Evolutionary conservation across 2,113 vertebrate genomes (phyloP), one percentile per base, ranked within the genome.

Genomic region (Cyrtonyx montezumae): DNA sequence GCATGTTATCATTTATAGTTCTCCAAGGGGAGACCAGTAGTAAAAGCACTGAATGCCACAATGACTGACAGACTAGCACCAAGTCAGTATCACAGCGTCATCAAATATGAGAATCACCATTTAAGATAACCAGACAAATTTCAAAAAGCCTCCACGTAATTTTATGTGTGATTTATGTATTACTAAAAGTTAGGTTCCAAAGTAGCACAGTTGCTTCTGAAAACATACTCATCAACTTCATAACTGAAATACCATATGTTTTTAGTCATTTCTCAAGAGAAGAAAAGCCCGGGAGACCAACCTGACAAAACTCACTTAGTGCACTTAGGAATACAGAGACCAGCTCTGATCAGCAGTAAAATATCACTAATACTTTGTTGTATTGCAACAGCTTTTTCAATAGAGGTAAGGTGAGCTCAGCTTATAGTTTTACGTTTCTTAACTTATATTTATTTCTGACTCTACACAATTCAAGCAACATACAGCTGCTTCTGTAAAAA

Each of bases 291-390:
- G 0, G 84, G 94, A 96, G 95, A 95, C 88, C 88, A 96, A 93
- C 76, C 93, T 96, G 95, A 96, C 92, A 96, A 95, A 96, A 96
- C 90, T 95, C 82, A 93, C 84, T 95, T 85, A 96, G 76, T 36
- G 83, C 40, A 83, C 68, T 17, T 78, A 80, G 68, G 84, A 93
- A 91, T 46, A 85, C 0, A 85, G 37, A 96, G 93, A 91, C 93
- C 85, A 90, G 82, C 17, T 93, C 79, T 69, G 26, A 77, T 51
- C 59, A 74, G 61, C 8, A 63, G 32, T 28, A 63, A 14, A 62
- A 67, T 26, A 83, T 22, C 3, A 8, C n/a, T 51, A 80, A 13
- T 34, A 83, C 68, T 93, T 87, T n/a, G 9, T 19, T 18, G 28
- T 37, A 34, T 55, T 74, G 61, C 58, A 79, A 90, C 34, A 32